These are phyloP conservation scores for Monodelphis domestica DNA, from an alignment of 2,797 vertebrate species.

Conservation along the genomic window DNA sequence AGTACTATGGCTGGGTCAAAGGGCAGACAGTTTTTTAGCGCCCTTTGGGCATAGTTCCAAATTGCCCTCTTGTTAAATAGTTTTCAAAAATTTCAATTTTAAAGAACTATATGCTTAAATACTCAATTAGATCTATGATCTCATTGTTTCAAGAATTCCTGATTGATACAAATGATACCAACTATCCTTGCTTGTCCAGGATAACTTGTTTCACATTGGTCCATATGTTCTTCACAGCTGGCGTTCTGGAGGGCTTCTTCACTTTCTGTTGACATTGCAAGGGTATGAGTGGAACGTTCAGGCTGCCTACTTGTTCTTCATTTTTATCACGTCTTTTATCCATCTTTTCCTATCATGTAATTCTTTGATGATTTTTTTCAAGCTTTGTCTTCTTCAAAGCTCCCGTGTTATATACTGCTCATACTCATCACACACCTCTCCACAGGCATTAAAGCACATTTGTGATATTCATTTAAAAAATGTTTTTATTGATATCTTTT, in stretches of 20 bases:
- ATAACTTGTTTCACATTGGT: neutral
- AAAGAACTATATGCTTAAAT: neutral
- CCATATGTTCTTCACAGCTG: neutral
- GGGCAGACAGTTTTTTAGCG: too few relatives aligned
- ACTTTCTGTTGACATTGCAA: neutral
- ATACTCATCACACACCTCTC: neutral
- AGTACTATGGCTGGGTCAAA: too few relatives aligned
- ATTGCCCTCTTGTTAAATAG: neutral
- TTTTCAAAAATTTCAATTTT: neutral
- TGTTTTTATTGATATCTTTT: neutral
- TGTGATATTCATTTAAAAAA: neutral
- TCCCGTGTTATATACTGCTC: neutral
- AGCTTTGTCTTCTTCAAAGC: neutral
- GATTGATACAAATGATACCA: neutral
- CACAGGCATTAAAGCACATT: neutral
- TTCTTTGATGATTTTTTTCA: neutral
- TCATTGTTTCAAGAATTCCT: neutral
- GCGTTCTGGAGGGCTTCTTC: neutral
- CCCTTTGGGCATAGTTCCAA: too few relatives aligned
- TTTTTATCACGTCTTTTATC: neutral
- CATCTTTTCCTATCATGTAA: neutral
- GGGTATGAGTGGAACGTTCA: neutral
- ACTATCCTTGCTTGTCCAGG: neutral
- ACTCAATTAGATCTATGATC: neutral
- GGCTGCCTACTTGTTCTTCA: neutral